Percentiles rank a stretch among this genome's conserved stretches.
Evolutionary conservation across 2,888 invertebrate species (phyloP).

Genomic region (Epiblema foenella): DNA sequence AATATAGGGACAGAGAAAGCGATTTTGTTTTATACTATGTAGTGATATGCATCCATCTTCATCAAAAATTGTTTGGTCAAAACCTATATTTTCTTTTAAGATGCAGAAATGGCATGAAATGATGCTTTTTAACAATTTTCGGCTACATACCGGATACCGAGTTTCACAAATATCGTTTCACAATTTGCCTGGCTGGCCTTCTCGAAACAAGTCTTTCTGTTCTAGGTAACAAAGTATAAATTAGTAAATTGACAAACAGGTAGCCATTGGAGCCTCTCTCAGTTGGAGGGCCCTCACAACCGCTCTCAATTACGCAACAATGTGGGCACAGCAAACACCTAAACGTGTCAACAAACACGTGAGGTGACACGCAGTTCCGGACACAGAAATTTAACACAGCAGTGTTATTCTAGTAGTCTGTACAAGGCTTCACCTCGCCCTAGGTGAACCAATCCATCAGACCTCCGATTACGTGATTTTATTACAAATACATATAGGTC

Average conservation of each 20-base stretch:
- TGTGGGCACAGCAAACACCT: slow-evolving; percentile 15
- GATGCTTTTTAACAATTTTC: background rate
- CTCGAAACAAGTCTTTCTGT: background rate
- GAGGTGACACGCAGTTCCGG: slow-evolving; percentile 8
- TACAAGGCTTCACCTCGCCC: too few relatives aligned
- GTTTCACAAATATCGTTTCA: background rate
- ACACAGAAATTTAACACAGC: slow-evolving; percentile 2
- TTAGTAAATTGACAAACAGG: background rate
- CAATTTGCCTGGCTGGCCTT: background rate
- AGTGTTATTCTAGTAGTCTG: too few relatives aligned
- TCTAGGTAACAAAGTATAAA: background rate
- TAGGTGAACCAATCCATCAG: too few relatives aligned
- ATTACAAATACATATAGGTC: too few relatives aligned
- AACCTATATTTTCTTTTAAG: too few relatives aligned
- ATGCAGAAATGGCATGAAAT: too few relatives aligned
- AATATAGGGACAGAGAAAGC: too few relatives aligned
- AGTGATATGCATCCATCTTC: too few relatives aligned
- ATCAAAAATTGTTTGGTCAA: too few relatives aligned
- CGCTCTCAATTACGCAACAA: slow-evolving; percentile 19
- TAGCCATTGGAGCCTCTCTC: background rate
- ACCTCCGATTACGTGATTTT: too few relatives aligned
- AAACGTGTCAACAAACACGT: slow-evolving; percentile 1
- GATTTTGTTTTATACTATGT: too few relatives aligned
- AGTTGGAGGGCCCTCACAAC: background rate
- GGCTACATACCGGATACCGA: background rate